These are phyloP conservation scores for Oophaga pumilio DNA, from an alignment of 2,113 vertebrate species.

Conservation along the genomic window DNA sequence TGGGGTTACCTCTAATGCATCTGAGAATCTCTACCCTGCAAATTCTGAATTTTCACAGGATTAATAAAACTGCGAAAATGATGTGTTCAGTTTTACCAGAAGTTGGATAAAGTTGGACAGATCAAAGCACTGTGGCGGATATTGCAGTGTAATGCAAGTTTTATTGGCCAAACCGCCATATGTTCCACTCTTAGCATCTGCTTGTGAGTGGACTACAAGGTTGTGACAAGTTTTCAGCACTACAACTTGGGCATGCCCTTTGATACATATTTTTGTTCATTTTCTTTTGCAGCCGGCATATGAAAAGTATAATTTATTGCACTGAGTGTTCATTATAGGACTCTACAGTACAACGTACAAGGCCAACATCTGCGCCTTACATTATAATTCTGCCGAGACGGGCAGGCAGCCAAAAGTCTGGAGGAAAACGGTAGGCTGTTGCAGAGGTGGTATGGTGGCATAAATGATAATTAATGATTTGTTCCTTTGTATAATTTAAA, in stretches of 20 bases:
- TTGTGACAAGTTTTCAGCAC: not conserved
- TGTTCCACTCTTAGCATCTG: not conserved
- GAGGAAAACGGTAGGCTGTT: not conserved
- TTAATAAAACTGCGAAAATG: not conserved
- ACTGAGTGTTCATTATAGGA: not conserved
- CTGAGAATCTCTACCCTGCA: not conserved
- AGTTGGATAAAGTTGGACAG: not conserved
- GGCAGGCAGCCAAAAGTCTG: slow-evolving; percentile 49
- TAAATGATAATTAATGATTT: slow-evolving; percentile 46
- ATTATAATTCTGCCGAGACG: slow-evolving; percentile 31
- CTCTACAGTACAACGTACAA: slow-evolving; percentile 6
- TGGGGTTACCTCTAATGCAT: not conserved
- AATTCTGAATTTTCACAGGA: not conserved
- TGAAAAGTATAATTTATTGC: slow-evolving; percentile 6
- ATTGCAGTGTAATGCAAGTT: not conserved
- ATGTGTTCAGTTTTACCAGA: not conserved
- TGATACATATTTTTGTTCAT: not conserved
- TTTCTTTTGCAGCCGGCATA: not conserved
- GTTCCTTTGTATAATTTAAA: slow-evolving; percentile 25
- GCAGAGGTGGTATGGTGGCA: slow-evolving; percentile 37
- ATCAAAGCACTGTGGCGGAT: not conserved
- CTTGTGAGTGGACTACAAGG: not conserved
- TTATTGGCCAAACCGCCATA: not conserved
- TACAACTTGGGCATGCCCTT: not conserved
- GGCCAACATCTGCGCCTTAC: slow-evolving; percentile 28